Base-by-base conservation (phyloP, 2,113 vertebrate genomes). In the Neodon shergylaensis region DNA sequence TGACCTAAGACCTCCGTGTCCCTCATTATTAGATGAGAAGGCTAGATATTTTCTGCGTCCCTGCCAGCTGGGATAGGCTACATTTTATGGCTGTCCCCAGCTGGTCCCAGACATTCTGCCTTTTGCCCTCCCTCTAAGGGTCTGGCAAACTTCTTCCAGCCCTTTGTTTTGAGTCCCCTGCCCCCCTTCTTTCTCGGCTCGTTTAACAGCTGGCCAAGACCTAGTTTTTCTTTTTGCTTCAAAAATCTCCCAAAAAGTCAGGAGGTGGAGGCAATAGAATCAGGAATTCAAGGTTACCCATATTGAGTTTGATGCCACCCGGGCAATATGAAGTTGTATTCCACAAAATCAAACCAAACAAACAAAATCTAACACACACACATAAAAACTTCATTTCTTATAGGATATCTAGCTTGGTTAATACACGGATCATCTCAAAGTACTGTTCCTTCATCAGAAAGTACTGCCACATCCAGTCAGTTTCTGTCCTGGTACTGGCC, bases 21-120 rank as follows among this genome's bases (percentile, higher is more conserved):
- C 82, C 90, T 87, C n/a, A 42, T 83, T 90, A 94, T 91, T 87
- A 92, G 88, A 92, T 3, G 73, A 94, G 85, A 68, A 9, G 21
- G 47, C 42, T 33, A 61, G 83, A 77, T 81, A 88, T 73, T 73
- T 85, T 88, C 88, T 95, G 77, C 90, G 68, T 94, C 73, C 47
- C 54, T 65, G 88, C 73, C 92, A 95, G 68, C 95, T 96, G 91
- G 63, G 39, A 94, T 33, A 44, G 52, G 44, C 52, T 86, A 49
- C 66, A 88, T 91, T 97, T 97, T 95, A 96, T 95, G 92, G 89
- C 81, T 89, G 54, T 95, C 94, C 96, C 68, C 92, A 94, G 92
- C 95, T 94, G 95, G 96, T 91, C 96, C 95, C 95, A 96, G 97
- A 95, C 88, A 95, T 91, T 95, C 96, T 97, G 96, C 95, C 86